A percentile compares a stretch with the other conserved stretches of the same genome.
phyloP scores from a whole-genome alignment of 2,888 invertebrate genomes.

The Hofmannophila pseudospretella region DNA sequence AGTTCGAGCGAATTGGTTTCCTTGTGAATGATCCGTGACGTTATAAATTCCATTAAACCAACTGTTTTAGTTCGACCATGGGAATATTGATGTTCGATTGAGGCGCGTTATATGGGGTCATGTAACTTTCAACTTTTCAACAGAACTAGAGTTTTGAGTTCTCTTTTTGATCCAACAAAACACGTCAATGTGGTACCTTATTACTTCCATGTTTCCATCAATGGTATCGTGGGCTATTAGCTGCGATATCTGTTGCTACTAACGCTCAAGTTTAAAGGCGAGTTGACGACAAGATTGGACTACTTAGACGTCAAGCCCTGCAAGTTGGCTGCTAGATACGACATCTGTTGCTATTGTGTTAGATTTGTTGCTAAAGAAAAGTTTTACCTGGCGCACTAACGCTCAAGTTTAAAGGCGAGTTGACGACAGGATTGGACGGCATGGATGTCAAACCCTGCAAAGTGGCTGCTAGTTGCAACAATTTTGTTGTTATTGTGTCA shows the following conservation, averaged over 20 bases:
- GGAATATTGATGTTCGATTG: conserved; percentile 1
- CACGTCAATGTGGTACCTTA: too few species aligned
- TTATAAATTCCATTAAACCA: conserved; percentile 5
- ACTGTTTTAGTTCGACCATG: conserved; percentile 2
- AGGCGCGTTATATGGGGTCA: too few species aligned
- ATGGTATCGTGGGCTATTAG: conserved; percentile 80
- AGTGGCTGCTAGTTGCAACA: conserved; percentile 78
- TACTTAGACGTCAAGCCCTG: conserved; percentile 88
- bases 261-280: conserved; percentile 90
- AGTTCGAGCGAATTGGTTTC: conserved; percentile 8
- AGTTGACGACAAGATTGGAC: conserved; percentile 85
- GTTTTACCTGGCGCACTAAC: conserved; percentile 79
- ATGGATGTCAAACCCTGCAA: conserved; percentile 88
- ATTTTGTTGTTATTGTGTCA: too few species aligned
- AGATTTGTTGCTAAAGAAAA: too few species aligned
- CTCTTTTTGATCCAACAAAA: too few species aligned
- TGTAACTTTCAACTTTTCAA: too few species aligned
- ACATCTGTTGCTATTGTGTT: conserved; percentile 74
- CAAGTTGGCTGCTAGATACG: conserved; percentile 80
- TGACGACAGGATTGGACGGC: conserved; percentile 84
- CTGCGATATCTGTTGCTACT: conserved; percentile 77
- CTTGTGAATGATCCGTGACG: conserved; percentile 9
- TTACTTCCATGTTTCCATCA: too few species aligned
- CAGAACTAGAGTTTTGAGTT: too few species aligned
- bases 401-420: conserved; percentile 90